Evolutionary conservation across 2,113 vertebrate species (phyloP), one percentile per base, ranked within the genome.

Genomic region (Festucalex cinctus): DNA sequence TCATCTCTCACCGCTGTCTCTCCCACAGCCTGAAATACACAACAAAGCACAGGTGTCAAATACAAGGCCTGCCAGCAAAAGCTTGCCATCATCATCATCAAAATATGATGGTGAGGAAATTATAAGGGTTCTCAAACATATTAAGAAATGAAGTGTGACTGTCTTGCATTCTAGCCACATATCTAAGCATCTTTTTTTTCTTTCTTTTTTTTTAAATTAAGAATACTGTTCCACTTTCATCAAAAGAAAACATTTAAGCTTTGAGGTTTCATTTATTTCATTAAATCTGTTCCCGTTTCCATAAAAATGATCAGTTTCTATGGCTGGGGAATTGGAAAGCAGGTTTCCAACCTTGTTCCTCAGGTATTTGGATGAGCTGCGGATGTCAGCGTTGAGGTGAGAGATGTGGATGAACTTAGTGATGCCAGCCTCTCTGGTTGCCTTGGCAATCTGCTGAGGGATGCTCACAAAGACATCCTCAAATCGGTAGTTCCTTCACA

Each of bases 351-450:
- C 97, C 92, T 99, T 99, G 85, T 70, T 97, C 75, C 95, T 94
- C 79, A 99, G 87, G 71, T 96, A 97, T 75, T 93, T 96, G 20
- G 97, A 98, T 20, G 92, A 80, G 77, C 97, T 99, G 76, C 85
- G 94, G 63, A 98, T 93, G 83, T 88, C 91, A n/a, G 97, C 95
- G 65, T 99, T 99, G 49, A 99, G 91, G 80, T 98, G 97, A 69
- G 97, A 99, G 73, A 98, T 48, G 32, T 99, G 97, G 83, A 99
- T 65, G 0, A 98, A 60, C 57, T 92, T 96, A 66, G 93, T 82
- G 82, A 99, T 87, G 60, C 97, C 96, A 0, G 92, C 93, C 78
- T 96, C 92, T 63, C 85, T 93, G 46, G 92, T 79, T 58, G 92
- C 81, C 78, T 78, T 87, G 1, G 97, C 97, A 16, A 99, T 94